phyloP scores from a whole-genome alignment of 2,888 invertebrate genomes.

The Barypeithes pellucidus region DNA sequence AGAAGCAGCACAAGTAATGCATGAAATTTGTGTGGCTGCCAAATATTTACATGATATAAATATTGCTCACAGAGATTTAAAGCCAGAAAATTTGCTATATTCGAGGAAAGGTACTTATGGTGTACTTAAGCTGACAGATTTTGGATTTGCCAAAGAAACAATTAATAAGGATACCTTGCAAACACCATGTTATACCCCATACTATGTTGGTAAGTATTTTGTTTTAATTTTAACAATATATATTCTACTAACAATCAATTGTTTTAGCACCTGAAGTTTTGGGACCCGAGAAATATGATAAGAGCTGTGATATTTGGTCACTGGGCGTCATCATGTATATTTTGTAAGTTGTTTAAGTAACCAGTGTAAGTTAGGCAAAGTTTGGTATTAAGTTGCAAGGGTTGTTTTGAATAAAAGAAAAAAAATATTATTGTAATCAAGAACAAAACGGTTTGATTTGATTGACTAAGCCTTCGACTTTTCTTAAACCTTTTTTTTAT shows the following conservation, averaged over 20 bases:
- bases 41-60: constrained; percentile 93
- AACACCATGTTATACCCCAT: constrained; percentile 99
- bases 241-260: constrained; percentile 13
- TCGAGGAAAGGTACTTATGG: constrained; percentile 83
- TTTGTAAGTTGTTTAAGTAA: constrained; percentile 82
- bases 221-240: constrained; percentile 2
- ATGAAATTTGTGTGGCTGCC: constrained; percentile 96
- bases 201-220: constrained; percentile 87
- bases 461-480: too few species aligned
- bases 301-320: constrained; percentile 99
- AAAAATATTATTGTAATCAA: too few species aligned
- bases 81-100: constrained; percentile 97
- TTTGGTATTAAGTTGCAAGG: too few species aligned
- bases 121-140: constrained; percentile 97
- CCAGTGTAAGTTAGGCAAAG: too few species aligned
- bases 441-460: too few species aligned
- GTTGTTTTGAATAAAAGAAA: too few species aligned
- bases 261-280: constrained; percentile 81
- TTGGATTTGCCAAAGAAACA: constrained; percentile 99
- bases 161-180: constrained; percentile 89
- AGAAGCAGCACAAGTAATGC: constrained; percentile 97
- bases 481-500: too few species aligned
- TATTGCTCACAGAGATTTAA: constrained; percentile 98
- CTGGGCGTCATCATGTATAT: constrained; percentile 99
- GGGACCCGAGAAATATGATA: constrained; percentile 98